Percentiles rank a stretch among this genome's conserved stretches.
Evolutionary conservation across 2,113 vertebrate species (phyloP).

Genomic region (Corydoras sp.): DNA sequence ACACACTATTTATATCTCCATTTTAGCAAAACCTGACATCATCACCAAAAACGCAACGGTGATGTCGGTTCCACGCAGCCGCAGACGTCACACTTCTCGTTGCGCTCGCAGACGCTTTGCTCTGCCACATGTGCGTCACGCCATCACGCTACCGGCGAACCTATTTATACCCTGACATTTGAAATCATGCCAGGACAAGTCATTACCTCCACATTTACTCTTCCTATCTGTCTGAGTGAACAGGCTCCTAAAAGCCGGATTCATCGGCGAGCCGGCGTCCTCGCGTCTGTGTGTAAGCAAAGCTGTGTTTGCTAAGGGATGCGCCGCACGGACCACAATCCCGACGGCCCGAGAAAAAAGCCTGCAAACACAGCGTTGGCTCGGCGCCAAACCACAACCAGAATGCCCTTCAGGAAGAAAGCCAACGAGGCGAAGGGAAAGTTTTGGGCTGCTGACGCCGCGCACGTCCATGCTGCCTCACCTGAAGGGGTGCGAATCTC

Average conservation of each 20-base stretch:
- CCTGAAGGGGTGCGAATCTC: not conserved
- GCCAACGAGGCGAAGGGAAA: not conserved
- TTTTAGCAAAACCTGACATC: not conserved
- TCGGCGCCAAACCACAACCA: not conserved
- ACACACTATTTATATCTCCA: not conserved
- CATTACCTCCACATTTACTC: not conserved
- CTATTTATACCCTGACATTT: conserved; percentile 34
- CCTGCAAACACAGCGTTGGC: not conserved
- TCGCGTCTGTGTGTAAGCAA: conserved; percentile 10
- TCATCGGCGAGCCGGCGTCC: not conserved
- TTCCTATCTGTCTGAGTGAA: not conserved
- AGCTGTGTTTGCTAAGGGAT: conserved; percentile 13
- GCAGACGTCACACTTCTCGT: not conserved
- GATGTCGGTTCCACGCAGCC: conserved; percentile 3
- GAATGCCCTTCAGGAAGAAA: not conserved
- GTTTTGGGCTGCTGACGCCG: not conserved
- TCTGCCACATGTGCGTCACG: not conserved
- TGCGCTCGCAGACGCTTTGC: not conserved
- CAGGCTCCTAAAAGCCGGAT: not conserved
- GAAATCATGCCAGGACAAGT: conserved; percentile 13
- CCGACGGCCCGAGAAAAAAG: not conserved
- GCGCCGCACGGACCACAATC: not conserved
- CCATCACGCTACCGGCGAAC: conserved; percentile 11
- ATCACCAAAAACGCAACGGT: not conserved
- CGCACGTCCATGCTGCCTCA: not conserved